phyloP scores from a whole-genome alignment of 2,888 invertebrate species.

The Anaspis maculata region DNA sequence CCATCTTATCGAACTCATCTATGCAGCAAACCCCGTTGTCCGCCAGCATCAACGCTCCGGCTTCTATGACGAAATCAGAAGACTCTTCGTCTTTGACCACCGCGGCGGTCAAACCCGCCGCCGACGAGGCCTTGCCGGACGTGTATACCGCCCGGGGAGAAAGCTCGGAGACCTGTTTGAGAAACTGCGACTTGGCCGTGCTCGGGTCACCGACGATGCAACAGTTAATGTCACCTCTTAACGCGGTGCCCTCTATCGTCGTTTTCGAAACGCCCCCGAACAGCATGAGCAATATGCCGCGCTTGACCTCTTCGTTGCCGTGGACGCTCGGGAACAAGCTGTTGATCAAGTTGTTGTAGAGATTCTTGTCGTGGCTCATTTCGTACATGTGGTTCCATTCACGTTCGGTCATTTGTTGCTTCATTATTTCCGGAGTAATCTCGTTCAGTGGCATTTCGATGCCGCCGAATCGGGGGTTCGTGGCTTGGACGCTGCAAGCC shows the following conservation, averaged over 20 bases:
- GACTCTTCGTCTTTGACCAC: conserved; percentile 98
- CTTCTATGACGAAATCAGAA: conserved; percentile 98
- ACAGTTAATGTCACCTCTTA: conserved; percentile 95
- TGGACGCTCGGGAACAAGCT: conserved; percentile 95
- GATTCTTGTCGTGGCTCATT: conserved; percentile 89
- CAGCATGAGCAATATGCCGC: conserved; percentile 81
- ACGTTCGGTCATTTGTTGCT: conserved; percentile 85
- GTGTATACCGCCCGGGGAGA: conserved; percentile 96
- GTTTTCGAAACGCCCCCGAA: conserved; percentile 96
- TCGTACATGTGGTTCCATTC: conserved; percentile 95
- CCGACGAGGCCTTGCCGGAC: conserved; percentile 95
- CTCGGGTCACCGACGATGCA: conserved; percentile 98
- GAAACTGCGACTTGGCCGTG: conserved; percentile 94
- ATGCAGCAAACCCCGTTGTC: conserved; percentile 99
- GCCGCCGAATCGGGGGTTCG: conserved; percentile 81
- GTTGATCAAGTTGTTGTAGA: conserved; percentile 83
- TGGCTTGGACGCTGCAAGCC: conserved; percentile 84
- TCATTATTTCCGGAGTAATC: conserved; percentile 84
- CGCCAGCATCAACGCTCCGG: conserved; percentile 98
- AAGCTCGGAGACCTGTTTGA: conserved; percentile 90
- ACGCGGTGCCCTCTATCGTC: conserved; percentile 79
- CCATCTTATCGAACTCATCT: conserved; percentile 99
- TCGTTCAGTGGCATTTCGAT: conserved; percentile 73
- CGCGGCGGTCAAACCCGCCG: conserved; percentile 97
- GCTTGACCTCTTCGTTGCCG: conserved; percentile 94